Base-by-base conservation (phyloP, 2,113 vertebrate species). In the Thunnus maccoyii region DNA sequence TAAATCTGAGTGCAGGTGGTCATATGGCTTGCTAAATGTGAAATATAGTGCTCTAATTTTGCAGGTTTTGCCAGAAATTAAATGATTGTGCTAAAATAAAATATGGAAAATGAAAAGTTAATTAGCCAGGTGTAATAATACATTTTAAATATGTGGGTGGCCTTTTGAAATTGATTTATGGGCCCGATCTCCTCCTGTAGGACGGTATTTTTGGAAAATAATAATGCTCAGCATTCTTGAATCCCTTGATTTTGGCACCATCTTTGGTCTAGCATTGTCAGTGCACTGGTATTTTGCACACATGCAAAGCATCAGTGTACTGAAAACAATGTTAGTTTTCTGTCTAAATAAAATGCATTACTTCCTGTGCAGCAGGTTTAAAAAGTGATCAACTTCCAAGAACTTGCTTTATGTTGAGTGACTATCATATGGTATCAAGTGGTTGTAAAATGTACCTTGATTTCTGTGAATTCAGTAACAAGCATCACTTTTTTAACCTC, bases 401-500 rank as follows among this genome's bases (percentile, higher is more conserved):
- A 72, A 41, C 46, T 16, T n/a, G 18, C 14, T 69, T 73, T 52
- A 22, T 32, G 12, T n/a, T 13, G 10, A 73, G 57, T 32, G 47
- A 9, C 67, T 41, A 41, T 80, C 6, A 25, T 56, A 30, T 56
- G 5, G 4, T n/a, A 61, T 72, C 56, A 27, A 32, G 51, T 65
- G 61, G 17, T 14, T 55, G 9, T 55, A 55, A 41, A 18, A 7
- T 17, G n/a, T 44, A 73, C 46, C 46, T 8, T 8, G 2, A 54
- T 44, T 51, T 30, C 20, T 57, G 6, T 44, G 18, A n/a, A 32
- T 57, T 44, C 27, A 52, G 20, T 32, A 51, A 41, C 61, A 57
- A 32, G 16, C 20, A 50, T 66, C 10, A 52, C 51, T 72, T 54
- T 62, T 47, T 10, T 77, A 17, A 68, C 71, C 58, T 61, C 4